phyloP scores from a whole-genome alignment of 2,888 invertebrate genomes.

The Criorhina ranunculi region DNA sequence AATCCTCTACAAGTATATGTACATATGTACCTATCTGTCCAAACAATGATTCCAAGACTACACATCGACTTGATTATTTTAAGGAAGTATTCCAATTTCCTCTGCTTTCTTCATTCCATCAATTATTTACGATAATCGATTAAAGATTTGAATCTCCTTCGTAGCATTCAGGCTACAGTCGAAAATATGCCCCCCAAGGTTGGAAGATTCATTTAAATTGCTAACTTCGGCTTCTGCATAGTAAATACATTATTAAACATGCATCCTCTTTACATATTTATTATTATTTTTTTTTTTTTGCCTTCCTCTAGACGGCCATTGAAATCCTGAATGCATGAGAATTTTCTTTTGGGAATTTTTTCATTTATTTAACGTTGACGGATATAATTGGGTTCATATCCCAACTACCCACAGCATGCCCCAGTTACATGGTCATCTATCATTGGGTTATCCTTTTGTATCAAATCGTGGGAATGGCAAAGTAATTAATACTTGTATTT shows the following conservation, averaged over 20 bases:
- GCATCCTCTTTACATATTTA: not conserved
- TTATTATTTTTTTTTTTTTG: not conserved
- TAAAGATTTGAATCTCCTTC: slow-evolving; percentile 4
- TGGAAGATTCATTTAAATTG: slow-evolving; percentile 45
- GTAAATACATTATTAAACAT: slow-evolving; percentile 35
- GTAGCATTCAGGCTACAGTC: slow-evolving; percentile 3
- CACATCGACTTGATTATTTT: no score
- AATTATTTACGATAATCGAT: slow-evolving; percentile 42
- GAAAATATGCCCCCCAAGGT: slow-evolving; percentile 23
- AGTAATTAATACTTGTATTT: slow-evolving; percentile 60
- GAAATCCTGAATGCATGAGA: not conserved
- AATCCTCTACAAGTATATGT: no score
- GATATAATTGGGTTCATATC: not conserved
- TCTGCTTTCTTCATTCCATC: not conserved
- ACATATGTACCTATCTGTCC: no score
- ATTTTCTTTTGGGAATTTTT: not conserved
- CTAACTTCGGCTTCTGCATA: slow-evolving; percentile 11
- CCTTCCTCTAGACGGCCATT: not conserved
- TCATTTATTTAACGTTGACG: not conserved
- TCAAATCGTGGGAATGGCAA: not conserved
- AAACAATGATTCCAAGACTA: no score
- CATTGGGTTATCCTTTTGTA: slow-evolving; percentile 6
- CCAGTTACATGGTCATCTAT: slow-evolving; percentile 1
- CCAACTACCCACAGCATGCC: not conserved
- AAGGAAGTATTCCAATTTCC: not conserved